These are phyloP conservation scores for Erpetoichthys calabaricus DNA, from an alignment of 2,797 vertebrate genomes.

Conservation along the genomic window DNA sequence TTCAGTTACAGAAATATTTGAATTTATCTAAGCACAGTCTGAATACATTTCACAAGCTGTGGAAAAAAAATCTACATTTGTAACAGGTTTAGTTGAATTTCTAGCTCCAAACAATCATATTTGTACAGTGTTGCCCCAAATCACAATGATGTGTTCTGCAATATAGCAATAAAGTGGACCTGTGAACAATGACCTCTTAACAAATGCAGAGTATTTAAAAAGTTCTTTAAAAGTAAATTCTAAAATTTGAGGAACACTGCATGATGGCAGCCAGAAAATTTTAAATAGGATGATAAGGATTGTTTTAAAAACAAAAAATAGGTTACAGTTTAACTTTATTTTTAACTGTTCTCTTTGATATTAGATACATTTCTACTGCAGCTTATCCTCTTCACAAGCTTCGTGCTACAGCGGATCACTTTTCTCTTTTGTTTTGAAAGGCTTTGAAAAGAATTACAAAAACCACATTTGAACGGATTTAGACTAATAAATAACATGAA, in stretches of 20 bases:
- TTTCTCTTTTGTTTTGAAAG: not conserved
- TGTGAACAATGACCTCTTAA: slow-evolving; percentile 33
- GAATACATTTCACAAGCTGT: slow-evolving; percentile 19
- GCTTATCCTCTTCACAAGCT: too few species aligned
- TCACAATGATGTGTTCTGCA: too few species aligned
- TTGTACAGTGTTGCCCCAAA: too few species aligned
- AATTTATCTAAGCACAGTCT: slow-evolving; percentile 24
- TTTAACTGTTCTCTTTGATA: too few species aligned
- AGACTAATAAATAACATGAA: slow-evolving; percentile 8
- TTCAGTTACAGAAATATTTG: slow-evolving; percentile 11
- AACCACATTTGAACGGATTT: not conserved
- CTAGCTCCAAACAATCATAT: slow-evolving; percentile 4
- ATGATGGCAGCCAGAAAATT: slow-evolving; percentile 27
- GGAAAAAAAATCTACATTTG: slow-evolving; percentile 11
- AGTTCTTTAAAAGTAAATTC: slow-evolving; percentile 17
- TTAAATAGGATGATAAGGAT: not conserved
- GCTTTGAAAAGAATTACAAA: slow-evolving; percentile 16
- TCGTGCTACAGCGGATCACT: too few species aligned
- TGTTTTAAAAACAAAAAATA: slow-evolving; percentile 8
- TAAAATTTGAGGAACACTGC: slow-evolving; percentile 41
- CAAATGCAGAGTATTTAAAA: slow-evolving; percentile 22
- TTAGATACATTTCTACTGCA: too few species aligned
- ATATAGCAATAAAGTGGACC: slow-evolving; percentile 36
- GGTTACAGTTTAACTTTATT: too few species aligned
- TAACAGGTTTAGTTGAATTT: slow-evolving; percentile 15